Evolutionary conservation across 2,113 vertebrate species (phyloP), one percentile per base, ranked within the genome.

Genomic region (Meles meles): DNA sequence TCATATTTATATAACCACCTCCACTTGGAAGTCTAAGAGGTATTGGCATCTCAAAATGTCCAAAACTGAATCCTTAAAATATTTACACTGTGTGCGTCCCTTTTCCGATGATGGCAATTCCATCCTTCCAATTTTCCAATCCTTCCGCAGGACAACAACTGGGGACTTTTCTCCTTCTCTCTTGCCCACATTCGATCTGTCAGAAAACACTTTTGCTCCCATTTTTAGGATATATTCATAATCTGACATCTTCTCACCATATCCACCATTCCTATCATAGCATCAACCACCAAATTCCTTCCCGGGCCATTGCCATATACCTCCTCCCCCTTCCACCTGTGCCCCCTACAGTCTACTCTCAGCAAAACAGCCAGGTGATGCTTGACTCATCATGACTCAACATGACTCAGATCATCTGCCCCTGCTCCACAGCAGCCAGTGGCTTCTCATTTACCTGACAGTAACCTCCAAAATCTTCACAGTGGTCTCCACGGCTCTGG

Each of bases 1-100:
- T 47, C 42, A 37, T 55, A 52, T 49, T 74, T 47, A 18, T 57
- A 88, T 63, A 65, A 87, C 7, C 61, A 6, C 47, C 69, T 93
- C 55, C 47, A 63, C n/a, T 79, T 89, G 42, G 71, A 96, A 76
- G 27, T 88, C n/a, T 84, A 31, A 90, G 5, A 92, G 67, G 71
- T 76, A 52, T 3, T 15, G 25, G 31, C 77, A 69, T 52, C 7
- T 59, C 82, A 76, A 84, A 88, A 95, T 34, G 6, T 29, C 47
- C 34, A 13, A 82, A 55, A 76, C 17, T 4, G 7, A 96, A 91
- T 42, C 8, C 18, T 49, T 76, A 76, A 44, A 88, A 27, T 37
- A 72, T 77, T 49, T 71, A 18, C 9, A 47, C 31, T 4, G 11
- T 37, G 42, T 17, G 37, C 31, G 61, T 23, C 12, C 39, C 29